Conservation (phyloP, 2,888 invertebrate species). For the Drosophila niveifrons region DNA sequence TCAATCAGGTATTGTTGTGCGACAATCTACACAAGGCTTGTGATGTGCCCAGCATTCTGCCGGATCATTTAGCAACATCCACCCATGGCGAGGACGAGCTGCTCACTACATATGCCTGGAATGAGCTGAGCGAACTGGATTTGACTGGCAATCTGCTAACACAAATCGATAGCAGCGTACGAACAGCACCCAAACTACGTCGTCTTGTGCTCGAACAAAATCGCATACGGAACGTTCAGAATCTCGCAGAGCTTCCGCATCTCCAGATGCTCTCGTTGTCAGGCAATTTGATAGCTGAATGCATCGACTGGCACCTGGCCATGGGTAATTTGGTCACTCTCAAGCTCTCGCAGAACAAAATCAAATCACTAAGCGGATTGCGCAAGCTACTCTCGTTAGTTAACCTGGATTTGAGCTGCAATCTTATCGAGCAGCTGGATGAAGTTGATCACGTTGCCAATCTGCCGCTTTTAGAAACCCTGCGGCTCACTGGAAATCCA, state of each 20-base stretch:
- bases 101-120: constrained; percentile 86
- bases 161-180: constrained; percentile 92
- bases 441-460: constrained; percentile 92
- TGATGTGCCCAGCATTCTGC: constrained; percentile 66
- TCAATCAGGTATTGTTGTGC: constrained; percentile 93
- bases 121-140: constrained; percentile 89
- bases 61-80: constrained; percentile 24
- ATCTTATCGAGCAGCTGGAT: constrained; percentile 91
- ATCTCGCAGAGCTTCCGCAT: constrained; percentile 92
- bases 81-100: constrained; percentile 31
- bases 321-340: constrained; percentile 95
- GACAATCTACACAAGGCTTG: constrained; percentile 91
- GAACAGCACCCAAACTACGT: constrained; percentile 90
- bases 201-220: constrained; percentile 92
- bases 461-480: constrained; percentile 94
- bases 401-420: constrained; percentile 94
- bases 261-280: constrained; percentile 92
- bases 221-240: constrained; percentile 90
- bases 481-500: constrained; percentile 95
- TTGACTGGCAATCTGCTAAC: constrained; percentile 92
- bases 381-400: constrained; percentile 94
- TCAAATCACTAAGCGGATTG: constrained; percentile 90
- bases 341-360: constrained; percentile 93
- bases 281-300: constrained; percentile 90
- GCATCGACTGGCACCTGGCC: constrained; percentile 92